Base-by-base conservation (phyloP, 2,888 invertebrate genomes). In the Philopedon plagiatum region DNA sequence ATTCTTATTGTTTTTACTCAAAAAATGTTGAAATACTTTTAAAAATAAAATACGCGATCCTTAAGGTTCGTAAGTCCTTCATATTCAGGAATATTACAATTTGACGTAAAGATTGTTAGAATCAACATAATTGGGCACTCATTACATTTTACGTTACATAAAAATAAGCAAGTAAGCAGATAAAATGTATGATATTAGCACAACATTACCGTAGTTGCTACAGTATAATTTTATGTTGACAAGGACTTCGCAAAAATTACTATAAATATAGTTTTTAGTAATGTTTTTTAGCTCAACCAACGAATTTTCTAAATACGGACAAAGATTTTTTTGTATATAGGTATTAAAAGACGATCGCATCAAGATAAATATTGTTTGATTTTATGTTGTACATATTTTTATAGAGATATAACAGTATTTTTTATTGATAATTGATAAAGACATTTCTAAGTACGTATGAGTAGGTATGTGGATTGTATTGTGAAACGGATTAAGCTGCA, bases 311-410 rank as follows among this genome's bases (percentile, higher is more conserved):
- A 29, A 29, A 29, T 54, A 54, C 18, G 29, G 23, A 29, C 13
- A 54, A 29, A 54, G 51, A 54, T 54, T 29, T 54, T 54, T 19
- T 15, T 54, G 51, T 54, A 54, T 2, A 54, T 54, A 54, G 18
- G 29, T 26, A 54, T 29, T 54, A 29, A 4, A 26, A 13, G 21
- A 46, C 46, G 46, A n/a, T 23, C 44, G 15, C 19, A 18, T 29
- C 49, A 15, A 46, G 18, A 44, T n/a, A 32, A 46, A 46, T 26
- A 62, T 46, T 63, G 34, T 64, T 54, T 64, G 19, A 56, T 18
- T 64, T 29, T 23, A 56, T 64, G 37, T 41, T 56, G 64, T 64
- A 56, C 21, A 64, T 64, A 54, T 39, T 63, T 63, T 64, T 64
- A 64, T 51, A 56, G 56, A 56, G 34, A 56, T 64, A 37, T 34